These are phyloP conservation scores for Cyprinella venusta DNA, from an alignment of 2,797 vertebrate genomes.

Conservation along the genomic window DNA sequence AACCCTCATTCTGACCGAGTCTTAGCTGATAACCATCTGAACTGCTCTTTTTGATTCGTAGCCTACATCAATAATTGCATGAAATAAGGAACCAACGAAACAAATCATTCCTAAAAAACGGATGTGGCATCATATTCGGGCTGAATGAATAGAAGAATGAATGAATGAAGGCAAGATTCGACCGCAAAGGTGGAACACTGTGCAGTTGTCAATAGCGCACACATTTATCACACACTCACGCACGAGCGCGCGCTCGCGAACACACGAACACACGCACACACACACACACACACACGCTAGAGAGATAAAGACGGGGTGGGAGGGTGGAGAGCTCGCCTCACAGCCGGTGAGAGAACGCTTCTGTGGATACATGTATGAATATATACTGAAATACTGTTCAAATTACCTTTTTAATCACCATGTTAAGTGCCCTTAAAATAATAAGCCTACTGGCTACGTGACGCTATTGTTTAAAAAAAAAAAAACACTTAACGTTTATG, in stretches of 20 bases:
- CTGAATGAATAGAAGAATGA: slow-evolving; percentile 5
- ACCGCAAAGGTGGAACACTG: slow-evolving; percentile 41
- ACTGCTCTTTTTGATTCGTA: background rate
- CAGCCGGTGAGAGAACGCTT: slow-evolving; percentile 22
- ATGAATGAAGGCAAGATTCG: slow-evolving; percentile 16
- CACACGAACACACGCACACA: background rate
- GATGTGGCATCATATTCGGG: background rate
- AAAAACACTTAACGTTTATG: background rate
- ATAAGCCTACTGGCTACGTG: too few relatives aligned
- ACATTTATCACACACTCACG: slow-evolving; percentile 23
- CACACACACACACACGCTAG: background rate
- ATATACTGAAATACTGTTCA: slow-evolving; percentile 15
- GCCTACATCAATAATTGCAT: background rate
- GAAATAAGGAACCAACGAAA: background rate
- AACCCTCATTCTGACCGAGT: slow-evolving; percentile 15
- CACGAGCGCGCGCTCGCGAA: background rate
- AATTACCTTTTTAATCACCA: background rate
- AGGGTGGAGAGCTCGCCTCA: background rate
- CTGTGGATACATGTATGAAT: background rate
- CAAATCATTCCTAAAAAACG: background rate
- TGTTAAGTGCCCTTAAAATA: background rate
- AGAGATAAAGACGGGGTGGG: background rate
- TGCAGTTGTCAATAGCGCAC: slow-evolving; percentile 41
- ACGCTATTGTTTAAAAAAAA: background rate
- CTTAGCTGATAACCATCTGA: background rate